These are phyloP conservation scores for Phylloscopus collybita DNA, from an alignment of 2,797 vertebrate species.

Conservation along the genomic window DNA sequence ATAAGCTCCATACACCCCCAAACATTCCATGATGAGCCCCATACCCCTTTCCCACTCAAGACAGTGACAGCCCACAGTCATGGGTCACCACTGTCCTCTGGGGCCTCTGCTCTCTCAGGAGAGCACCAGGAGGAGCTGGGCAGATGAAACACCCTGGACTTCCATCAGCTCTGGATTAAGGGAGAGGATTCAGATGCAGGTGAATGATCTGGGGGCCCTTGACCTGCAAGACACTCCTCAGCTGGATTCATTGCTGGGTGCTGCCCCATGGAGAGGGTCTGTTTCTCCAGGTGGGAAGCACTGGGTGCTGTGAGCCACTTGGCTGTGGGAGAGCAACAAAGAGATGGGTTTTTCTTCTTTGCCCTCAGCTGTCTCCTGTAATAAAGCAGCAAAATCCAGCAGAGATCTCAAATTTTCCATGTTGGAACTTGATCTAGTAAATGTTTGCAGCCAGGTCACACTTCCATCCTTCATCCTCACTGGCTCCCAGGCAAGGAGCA, in stretches of 20 bases:
- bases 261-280: background rate
- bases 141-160: background rate
- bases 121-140: background rate
- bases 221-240: background rate
- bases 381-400: background rate
- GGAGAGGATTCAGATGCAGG: fast-evolving
- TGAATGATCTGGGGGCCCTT: background rate
- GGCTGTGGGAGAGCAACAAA: fast-evolving
- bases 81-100: fast-evolving
- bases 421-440: fast-evolving
- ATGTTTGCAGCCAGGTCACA: fast-evolving
- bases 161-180: background rate
- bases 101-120: fast-evolving
- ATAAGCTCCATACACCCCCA: background rate
- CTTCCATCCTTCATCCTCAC: fast-evolving
- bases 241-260: background rate
- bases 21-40: background rate
- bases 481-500: background rate
- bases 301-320: background rate
- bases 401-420: background rate
- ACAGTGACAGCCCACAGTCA: fast-evolving
- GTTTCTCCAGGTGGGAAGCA: background rate
- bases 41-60: background rate
- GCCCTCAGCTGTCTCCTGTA: background rate
- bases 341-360: background rate